Base-by-base conservation (phyloP, 2,888 invertebrate species). In the Sacculina carcini region DNA sequence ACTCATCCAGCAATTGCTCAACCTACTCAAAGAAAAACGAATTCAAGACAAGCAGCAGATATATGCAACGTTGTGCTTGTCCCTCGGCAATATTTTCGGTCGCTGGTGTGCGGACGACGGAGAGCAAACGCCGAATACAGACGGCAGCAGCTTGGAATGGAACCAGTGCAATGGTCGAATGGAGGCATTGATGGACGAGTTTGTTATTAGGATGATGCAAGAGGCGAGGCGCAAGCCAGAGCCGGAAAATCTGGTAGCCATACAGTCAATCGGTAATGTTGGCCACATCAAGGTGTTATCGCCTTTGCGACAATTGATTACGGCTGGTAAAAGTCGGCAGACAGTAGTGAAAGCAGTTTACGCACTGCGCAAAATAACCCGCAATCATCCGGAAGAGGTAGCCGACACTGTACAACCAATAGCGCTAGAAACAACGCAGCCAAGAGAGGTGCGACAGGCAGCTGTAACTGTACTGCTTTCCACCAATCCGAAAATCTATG, bases 231-330 rank as follows among this genome's bases (percentile, higher is more conserved):
- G 21, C 16, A 6, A 26, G 23, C 16, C 51, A 44, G 44, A 44
- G 28, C 28, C 44, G 5, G 54, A 54, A 24, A 56, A 58, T 44
- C 55, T 60, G 4, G 53, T 59, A 21, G 58, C 58, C 31, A 48
- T 67, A 50, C 60, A 61, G 51, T 61, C 62, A 14, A 58, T 64
- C 23, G 64, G 64, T 19, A 65, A 64, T 56, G 58, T 64, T 29
- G 65, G 65, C 34, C 58, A 61, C 39, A 57, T 57, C 14, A 58
- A 60, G 5, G 58, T 61, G 28, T 21, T 64, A 19, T 59, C 60
- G 2, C 29, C 58, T 26, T 54, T 65, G 5, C 57, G 59, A 23
- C 47, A 56, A n/a, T 54, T 62, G 51, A 50, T 64, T 7, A 38
- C 53, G 16, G 59, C 56, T 10, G 57, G 59, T 34, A 52, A 55